Conservation (phyloP, 1,140 invertebrate genomes). For the Camponotus floridanus region DNA sequence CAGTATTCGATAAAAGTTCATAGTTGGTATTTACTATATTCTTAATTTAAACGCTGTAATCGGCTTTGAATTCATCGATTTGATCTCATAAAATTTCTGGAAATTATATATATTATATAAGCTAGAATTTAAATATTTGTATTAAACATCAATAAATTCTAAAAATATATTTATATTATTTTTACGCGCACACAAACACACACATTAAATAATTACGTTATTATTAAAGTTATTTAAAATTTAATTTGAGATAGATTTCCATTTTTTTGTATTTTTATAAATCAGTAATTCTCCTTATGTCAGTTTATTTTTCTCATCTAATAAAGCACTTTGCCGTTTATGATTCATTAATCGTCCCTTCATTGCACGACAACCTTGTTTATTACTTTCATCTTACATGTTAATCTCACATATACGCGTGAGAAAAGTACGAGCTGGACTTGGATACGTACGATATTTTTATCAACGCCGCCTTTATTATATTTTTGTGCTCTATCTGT, state of each 20-base stretch:
- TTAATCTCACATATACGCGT: slow-evolving; percentile 13
- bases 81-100: too few relatives aligned
- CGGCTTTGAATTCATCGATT: not conserved
- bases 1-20: not conserved
- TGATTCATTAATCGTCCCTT: not conserved
- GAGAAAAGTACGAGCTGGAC: not conserved
- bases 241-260: too few relatives aligned
- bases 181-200: too few relatives aligned
- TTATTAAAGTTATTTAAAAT: too few relatives aligned
- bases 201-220: too few relatives aligned
- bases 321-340: not conserved
- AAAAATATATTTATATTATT: too few relatives aligned
- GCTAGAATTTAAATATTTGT: not conserved
- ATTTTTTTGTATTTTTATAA: too few relatives aligned
- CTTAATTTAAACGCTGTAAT: not conserved
- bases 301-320: too few relatives aligned
- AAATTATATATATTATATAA: too few relatives aligned
- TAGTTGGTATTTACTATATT: not conserved
- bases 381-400: not conserved
- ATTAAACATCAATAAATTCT: not conserved
- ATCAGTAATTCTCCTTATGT: too few relatives aligned
- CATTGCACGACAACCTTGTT: not conserved
- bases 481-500: slow-evolving; percentile 56
- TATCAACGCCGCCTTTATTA: slow-evolving; percentile 46
- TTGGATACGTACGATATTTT: slow-evolving; percentile 25